phyloP scores from a whole-genome alignment of 2,113 vertebrate species.

The Chlorodrepanis virens region DNA sequence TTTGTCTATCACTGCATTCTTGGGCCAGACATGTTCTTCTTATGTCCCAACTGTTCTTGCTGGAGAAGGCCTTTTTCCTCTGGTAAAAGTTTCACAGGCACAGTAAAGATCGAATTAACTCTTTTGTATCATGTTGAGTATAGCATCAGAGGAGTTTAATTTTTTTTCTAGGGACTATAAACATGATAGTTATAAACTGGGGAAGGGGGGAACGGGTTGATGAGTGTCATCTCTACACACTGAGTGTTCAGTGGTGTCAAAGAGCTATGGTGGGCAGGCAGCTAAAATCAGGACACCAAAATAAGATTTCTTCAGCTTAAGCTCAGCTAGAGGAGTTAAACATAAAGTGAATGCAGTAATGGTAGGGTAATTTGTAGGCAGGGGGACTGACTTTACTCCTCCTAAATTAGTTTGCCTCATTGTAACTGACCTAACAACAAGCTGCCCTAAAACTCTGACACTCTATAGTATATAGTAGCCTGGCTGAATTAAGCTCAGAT shows the following conservation, averaged over 20 bases:
- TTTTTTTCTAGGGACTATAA: not conserved
- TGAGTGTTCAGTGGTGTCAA: not conserved
- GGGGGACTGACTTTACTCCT: not conserved
- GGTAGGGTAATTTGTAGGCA: not conserved
- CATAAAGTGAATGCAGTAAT: not conserved
- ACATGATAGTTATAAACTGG: not conserved
- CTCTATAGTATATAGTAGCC: not conserved
- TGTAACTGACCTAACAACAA: not conserved
- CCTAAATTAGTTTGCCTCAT: not conserved
- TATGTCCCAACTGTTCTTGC: not conserved
- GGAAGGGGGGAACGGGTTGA: not conserved
- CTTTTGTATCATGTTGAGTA: not conserved
- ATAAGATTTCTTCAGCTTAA: not conserved
- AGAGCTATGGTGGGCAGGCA: not conserved
- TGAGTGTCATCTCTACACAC: not conserved
- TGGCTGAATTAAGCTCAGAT: not conserved
- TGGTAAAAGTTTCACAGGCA: not conserved
- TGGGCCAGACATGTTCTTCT: not conserved
- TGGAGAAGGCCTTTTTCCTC: too few species aligned
- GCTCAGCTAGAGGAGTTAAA: not conserved
- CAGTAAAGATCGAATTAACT: not conserved
- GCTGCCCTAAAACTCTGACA: not conserved
- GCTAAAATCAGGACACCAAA: not conserved
- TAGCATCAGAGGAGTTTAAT: not conserved
- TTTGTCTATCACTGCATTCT: not conserved